Conservation (phyloP, 2,888 invertebrate species). For the Eledone cirrhosa region DNA sequence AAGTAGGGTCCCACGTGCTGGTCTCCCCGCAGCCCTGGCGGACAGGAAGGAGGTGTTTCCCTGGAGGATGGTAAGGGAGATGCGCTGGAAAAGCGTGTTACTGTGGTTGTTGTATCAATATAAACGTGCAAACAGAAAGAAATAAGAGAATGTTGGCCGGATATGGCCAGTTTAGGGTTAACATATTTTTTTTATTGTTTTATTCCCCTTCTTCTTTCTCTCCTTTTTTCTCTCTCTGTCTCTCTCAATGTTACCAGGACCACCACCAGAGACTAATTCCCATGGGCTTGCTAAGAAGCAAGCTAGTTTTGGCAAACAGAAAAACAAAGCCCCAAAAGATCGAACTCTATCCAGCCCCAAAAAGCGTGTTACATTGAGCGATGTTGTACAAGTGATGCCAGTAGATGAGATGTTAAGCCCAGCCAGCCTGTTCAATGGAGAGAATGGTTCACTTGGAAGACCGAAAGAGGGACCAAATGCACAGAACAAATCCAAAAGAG, state of each 20-base stretch:
- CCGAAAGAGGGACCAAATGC: not conserved
- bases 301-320: conserved; percentile 15
- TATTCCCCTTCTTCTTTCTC: not conserved
- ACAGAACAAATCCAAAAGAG: not conserved
- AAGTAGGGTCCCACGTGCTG: no score
- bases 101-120: no score
- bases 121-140: no score
- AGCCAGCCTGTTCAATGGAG: not conserved
- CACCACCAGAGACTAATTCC: no score
- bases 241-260: not conserved
- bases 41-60: no score
- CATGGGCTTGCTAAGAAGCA: not conserved
- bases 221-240: not conserved
- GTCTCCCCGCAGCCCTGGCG: no score
- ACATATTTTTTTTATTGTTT: not conserved
- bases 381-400: conserved; percentile 14
- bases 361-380: not conserved
- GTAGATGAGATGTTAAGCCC: conserved; percentile 9
- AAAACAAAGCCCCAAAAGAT: not conserved
- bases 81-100: no score
- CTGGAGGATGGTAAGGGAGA: no score
- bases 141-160: no score
- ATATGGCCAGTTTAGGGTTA: no score
- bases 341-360: not conserved
- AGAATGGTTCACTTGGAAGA: not conserved